Conservation (phyloP, 2,888 invertebrate species). For the Platerodrilus igneus region DNA sequence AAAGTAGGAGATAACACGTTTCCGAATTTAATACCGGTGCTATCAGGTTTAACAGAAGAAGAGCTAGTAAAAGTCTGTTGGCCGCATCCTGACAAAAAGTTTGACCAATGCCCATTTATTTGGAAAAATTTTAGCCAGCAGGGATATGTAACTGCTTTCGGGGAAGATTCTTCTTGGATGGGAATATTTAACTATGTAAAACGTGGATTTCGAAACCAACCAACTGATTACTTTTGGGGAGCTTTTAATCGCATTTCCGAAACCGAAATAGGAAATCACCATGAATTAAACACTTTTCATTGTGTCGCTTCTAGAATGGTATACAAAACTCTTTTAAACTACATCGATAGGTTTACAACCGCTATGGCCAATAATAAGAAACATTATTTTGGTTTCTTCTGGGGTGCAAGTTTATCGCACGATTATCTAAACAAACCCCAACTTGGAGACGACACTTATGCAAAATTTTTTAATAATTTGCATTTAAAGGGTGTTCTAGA, state of each 20-base stretch:
- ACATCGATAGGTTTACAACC: constrained; percentile 60
- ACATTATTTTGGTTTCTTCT: constrained; percentile 76
- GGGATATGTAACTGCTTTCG: constrained; percentile 74
- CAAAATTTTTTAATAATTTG: constrained; percentile 55
- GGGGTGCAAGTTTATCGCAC: constrained; percentile 80
- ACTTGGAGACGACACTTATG: constrained; percentile 64
- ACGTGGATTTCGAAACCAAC: constrained; percentile 69
- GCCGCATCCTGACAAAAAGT: constrained; percentile 50
- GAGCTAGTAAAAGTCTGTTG: constrained; percentile 65
- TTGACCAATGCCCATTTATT: constrained; percentile 76
- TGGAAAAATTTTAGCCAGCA: constrained; percentile 74
- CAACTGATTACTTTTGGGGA: constrained; percentile 81
- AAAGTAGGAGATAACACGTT: constrained; percentile 94
- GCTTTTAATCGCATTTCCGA: constrained; percentile 70
- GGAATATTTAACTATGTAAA: constrained; percentile 78
- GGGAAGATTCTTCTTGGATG: constrained; percentile 76
- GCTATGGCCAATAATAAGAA: constrained; percentile 55
- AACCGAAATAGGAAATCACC: constrained; percentile 60
- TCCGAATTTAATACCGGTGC: constrained; percentile 79
- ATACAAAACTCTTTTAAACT: constrained; percentile 67
- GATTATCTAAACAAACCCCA: constrained; percentile 77
- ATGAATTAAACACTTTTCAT: constrained; percentile 59
- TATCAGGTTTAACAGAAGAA: constrained; percentile 65
- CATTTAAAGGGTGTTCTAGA: constrained; percentile 55
- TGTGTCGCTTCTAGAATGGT: constrained; percentile 69